Percentiles rank a stretch among this genome's conserved stretches.
These are phyloP conservation scores for Nysson spinosus DNA, from an alignment of 2,888 invertebrate genomes.

Conservation along the genomic window DNA sequence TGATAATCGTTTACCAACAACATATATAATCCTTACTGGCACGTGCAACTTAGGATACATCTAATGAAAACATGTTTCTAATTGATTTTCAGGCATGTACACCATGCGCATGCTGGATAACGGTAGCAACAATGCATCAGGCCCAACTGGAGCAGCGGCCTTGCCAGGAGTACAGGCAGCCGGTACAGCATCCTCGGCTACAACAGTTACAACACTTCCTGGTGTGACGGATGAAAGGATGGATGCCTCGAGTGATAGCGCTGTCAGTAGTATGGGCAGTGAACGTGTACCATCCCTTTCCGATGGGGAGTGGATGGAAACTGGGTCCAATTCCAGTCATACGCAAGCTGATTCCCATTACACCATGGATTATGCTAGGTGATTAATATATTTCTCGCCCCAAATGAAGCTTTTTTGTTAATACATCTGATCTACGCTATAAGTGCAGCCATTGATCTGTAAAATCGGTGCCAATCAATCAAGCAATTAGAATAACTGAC, in stretches of 20 bases:
- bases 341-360: conserved; percentile 81
- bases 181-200: conserved; percentile 74
- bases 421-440: too few species aligned
- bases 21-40: too few species aligned
- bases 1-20: too few species aligned
- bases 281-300: conserved; percentile 92
- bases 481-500: too few species aligned
- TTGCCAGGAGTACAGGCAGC: conserved; percentile 71
- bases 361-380: conserved; percentile 84
- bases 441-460: too few species aligned
- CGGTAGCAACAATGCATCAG: conserved; percentile 72
- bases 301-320: conserved; percentile 94
- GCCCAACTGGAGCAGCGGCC: conserved; percentile 69
- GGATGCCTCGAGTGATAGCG: conserved; percentile 93
- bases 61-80: conserved; percentile 8
- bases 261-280: conserved; percentile 95
- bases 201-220: conserved; percentile 72
- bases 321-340: conserved; percentile 88
- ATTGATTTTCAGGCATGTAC: conserved; percentile 86
- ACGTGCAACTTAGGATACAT: too few species aligned
- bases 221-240: conserved; percentile 81
- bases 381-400: conserved; percentile 26
- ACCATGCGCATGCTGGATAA: conserved; percentile 91
- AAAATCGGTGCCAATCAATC: too few species aligned
- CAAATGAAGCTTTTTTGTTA: not conserved